Conservation (phyloP, 2,888 invertebrate species). For the Chrysopilus asiliformis region DNA sequence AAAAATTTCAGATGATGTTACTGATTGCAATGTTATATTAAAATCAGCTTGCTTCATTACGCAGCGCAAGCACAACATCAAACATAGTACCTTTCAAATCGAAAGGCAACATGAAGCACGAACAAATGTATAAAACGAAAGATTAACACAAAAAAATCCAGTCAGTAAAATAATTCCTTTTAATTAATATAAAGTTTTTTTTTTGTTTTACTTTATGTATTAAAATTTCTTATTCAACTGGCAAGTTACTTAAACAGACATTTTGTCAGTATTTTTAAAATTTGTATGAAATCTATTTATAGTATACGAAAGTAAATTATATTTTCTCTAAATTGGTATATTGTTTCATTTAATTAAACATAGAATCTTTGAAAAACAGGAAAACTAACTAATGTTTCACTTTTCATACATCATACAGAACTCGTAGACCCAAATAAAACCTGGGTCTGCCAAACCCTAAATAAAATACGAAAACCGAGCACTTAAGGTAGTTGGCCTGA, state of each 20-base stretch:
- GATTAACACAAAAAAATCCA: constrained; percentile 1
- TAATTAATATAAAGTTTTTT: constrained; percentile 1
- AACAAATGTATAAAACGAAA: not conserved
- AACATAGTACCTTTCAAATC: constrained; percentile 33
- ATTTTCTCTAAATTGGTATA: too few relatives aligned
- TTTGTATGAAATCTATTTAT: too few relatives aligned
- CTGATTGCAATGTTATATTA: constrained; percentile 25
- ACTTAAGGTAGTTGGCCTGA: too few relatives aligned
- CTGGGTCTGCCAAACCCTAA: too few relatives aligned
- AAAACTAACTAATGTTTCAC: too few relatives aligned
- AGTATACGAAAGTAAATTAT: too few relatives aligned
- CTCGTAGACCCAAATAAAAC: too few relatives aligned
- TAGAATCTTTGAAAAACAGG: too few relatives aligned
- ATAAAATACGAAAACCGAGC: too few relatives aligned
- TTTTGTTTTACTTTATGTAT: constrained; percentile 1
- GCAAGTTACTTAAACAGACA: constrained; percentile 1
- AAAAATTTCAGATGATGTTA: constrained; percentile 20
- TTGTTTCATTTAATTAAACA: too few relatives aligned
- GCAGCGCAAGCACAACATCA: constrained; percentile 27
- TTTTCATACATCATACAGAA: too few relatives aligned
- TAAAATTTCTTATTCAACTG: constrained; percentile 4
- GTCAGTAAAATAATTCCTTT: constrained; percentile 1
- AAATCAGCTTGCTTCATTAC: constrained; percentile 25
- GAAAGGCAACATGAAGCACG: constrained; percentile 20
- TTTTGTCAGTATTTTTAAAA: too few relatives aligned